Evolutionary conservation across 92 coral and sea anemone genomes (phyloP), one percentile per base, ranked within the genome.

Genomic region (Isaurus tuberculatus): DNA sequence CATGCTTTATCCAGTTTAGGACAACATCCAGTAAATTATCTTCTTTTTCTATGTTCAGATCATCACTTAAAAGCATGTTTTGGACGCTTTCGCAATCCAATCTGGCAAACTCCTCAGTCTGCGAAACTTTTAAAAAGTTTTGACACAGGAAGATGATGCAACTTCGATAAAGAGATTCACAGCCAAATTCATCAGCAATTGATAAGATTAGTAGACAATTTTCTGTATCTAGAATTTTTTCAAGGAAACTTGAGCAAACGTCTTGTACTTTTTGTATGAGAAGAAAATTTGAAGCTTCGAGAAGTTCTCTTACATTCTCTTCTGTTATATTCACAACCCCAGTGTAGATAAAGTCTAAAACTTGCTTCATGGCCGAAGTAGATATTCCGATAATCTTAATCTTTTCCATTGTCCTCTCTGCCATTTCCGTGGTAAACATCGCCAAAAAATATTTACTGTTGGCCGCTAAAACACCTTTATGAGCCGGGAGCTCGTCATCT

Each of bases 381-480:
- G 85, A 80, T 25, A 92, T 75, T 64, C 87, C 90, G 2, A 63
- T 72, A 22, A 95, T 40, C 5, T 74, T 79, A 2, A 89, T 90
- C 23, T 86, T 86, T 20, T 83, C 78, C 84, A 88, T 88, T 43
- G 86, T 79, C 65, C 83, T 95, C 82, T 95, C 98, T 5, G 88
- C 75, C 98, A 97, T 92, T 67, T 97, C 90, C 16, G 94, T 89
- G n/a, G 94, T 97, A 65, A 97, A 97, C 98, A 97, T 84, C 10
- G 94, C 94, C 72, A 89, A 75, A 70, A 94, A 97, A 72, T 90
- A 97, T 30, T 91, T 79, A 73, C 97, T 92, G 64, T 91, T 93
- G 2, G 98, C 99, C 49, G 97, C 98, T 8, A 97, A 82, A 48
- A 97, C 94, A 16, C 94, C 93, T 65, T 90, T 92, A 60, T 96